These are phyloP conservation scores for Tangara arthus DNA, from an alignment of 2,797 vertebrate species.

Conservation along the genomic window DNA sequence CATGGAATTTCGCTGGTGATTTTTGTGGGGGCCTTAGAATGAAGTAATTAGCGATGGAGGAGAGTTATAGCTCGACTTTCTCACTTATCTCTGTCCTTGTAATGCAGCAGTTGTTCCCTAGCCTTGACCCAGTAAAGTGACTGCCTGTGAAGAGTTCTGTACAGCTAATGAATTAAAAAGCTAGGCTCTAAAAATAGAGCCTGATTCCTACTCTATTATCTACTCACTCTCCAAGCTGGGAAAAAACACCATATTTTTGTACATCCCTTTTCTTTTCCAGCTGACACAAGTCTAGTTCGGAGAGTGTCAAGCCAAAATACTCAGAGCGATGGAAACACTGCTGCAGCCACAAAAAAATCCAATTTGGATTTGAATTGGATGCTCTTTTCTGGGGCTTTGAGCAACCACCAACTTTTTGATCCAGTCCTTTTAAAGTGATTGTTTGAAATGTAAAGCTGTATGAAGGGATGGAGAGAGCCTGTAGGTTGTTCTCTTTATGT, in stretches of 20 bases:
- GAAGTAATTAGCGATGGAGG: background rate
- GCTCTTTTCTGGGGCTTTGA: background rate
- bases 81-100: background rate
- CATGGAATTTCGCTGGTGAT: background rate
- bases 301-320: background rate
- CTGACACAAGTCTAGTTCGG: background rate
- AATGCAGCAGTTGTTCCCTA: background rate
- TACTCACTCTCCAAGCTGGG: background rate
- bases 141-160: background rate
- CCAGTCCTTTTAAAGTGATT: background rate
- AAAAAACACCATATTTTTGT: background rate
- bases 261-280: background rate
- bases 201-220: background rate
- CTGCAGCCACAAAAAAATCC: background rate
- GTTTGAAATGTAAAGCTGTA: background rate
- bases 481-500: background rate
- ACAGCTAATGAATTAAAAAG: slow-evolving; percentile 37
- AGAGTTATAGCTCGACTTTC: background rate
- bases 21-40: background rate
- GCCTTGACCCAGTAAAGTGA: background rate
- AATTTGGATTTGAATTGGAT: background rate
- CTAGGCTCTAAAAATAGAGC: background rate
- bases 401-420: background rate
- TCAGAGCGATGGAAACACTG: background rate
- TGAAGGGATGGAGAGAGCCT: background rate